phyloP scores from a whole-genome alignment of 2,888 invertebrate genomes.

The Kryphioiulus occultus region DNA sequence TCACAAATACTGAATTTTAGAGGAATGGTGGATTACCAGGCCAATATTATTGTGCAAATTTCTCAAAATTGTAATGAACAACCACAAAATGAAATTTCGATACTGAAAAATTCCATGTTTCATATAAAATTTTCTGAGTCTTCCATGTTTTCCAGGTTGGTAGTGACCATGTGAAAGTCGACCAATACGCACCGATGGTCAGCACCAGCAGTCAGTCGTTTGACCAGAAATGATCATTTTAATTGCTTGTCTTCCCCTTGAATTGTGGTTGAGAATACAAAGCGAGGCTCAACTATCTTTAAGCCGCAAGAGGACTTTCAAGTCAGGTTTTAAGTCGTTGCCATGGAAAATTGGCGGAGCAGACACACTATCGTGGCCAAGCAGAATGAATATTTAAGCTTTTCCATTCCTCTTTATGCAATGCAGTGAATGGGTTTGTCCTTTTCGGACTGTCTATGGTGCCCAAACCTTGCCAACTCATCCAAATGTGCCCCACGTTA shows the following conservation, averaged over 20 bases:
- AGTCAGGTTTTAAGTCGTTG: slow-evolving; percentile 12
- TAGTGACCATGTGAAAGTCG: neutral
- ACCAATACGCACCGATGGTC: neutral
- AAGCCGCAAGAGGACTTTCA: neutral
- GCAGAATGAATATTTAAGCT: slow-evolving; percentile 33
- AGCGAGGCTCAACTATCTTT: neutral
- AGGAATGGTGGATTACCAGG: too few relatives aligned
- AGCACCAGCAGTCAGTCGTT: neutral
- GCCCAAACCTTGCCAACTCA: neutral
- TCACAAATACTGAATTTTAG: too few relatives aligned
- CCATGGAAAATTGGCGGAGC: neutral
- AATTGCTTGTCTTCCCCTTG: neutral
- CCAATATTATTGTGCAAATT: too few relatives aligned
- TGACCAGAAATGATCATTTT: too few relatives aligned
- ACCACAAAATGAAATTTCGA: too few relatives aligned
- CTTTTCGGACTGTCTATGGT: neutral
- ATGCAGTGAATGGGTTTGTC: neutral
- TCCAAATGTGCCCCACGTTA: slow-evolving; percentile 36
- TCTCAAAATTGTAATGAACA: too few relatives aligned
- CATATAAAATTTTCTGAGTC: too few relatives aligned
- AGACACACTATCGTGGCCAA: slow-evolving; percentile 31
- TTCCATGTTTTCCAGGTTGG: too few relatives aligned
- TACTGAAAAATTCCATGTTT: too few relatives aligned
- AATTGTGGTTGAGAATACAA: neutral
- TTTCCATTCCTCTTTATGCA: neutral